Conservation (phyloP, 2,113 vertebrate species). For the Chloebia gouldiae region DNA sequence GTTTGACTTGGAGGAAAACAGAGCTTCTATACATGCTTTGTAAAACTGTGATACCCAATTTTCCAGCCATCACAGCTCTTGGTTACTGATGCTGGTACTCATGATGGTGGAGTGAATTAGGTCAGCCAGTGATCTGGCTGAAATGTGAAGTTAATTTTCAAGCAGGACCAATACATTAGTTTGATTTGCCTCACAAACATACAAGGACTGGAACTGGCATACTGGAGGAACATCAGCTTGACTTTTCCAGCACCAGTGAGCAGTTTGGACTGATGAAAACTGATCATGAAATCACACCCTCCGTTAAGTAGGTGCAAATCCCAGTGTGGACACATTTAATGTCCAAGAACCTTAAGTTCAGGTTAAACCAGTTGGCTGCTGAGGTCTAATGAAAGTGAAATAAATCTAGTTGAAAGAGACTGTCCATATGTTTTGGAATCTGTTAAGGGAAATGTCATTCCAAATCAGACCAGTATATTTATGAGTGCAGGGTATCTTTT, state of each 20-base stretch:
- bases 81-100: background rate
- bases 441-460: background rate
- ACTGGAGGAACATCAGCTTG: background rate
- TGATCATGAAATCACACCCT: slow-evolving; percentile 32
- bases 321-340: slow-evolving; percentile 5
- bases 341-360: slow-evolving; percentile 14
- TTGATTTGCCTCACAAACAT: background rate
- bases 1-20: background rate
- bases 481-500: background rate
- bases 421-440: background rate
- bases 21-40: background rate
- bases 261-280: background rate
- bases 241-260: background rate
- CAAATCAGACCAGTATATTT: background rate
- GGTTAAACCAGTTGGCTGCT: background rate
- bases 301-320: slow-evolving; percentile 55
- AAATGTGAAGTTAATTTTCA: background rate
- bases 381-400: slow-evolving; percentile 5
- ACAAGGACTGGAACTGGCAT: background rate
- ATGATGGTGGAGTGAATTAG: background rate
- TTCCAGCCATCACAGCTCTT: background rate
- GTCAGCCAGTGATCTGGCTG: background rate
- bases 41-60: background rate
- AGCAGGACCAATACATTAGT: background rate
- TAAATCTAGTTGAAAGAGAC: background rate